A percentile compares a stretch with the other conserved stretches of the same genome.
These are phyloP conservation scores for Tetrao urogallus DNA, from an alignment of 2,113 vertebrate genomes.

Conservation along the genomic window DNA sequence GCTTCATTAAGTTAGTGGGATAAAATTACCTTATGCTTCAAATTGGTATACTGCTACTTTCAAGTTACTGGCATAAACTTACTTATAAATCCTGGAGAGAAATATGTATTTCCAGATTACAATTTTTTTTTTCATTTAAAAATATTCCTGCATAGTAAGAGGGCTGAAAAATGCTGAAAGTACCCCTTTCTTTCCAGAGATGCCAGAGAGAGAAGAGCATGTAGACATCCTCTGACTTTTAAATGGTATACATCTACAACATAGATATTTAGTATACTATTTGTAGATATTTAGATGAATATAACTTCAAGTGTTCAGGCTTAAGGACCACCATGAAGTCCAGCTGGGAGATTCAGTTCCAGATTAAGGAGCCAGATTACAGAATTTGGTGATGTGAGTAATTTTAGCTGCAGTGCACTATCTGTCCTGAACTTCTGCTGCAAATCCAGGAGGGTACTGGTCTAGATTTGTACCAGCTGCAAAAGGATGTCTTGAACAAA, in stretches of 20 bases:
- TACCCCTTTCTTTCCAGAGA: not conserved
- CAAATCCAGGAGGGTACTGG: not conserved
- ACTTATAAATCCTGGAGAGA: not conserved
- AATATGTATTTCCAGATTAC: not conserved
- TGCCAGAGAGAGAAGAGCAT: not conserved
- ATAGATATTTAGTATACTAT: not conserved
- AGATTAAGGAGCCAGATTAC: not conserved
- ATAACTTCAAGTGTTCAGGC: not conserved
- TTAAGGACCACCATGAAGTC: not conserved
- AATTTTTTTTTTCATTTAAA: not conserved
- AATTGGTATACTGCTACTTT: not conserved
- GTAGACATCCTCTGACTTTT: not conserved
- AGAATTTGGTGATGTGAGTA: not conserved
- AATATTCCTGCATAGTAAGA: not conserved
- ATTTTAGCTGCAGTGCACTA: not conserved
- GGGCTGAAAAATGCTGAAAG: not conserved
- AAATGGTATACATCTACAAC: not conserved
- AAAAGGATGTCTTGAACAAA: not conserved
- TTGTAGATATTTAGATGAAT: not conserved
- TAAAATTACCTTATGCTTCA: not conserved
- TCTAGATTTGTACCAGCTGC: not conserved
- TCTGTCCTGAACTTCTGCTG: not conserved
- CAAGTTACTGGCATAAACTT: not conserved
- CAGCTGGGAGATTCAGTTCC: not conserved
- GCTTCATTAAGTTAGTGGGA: not conserved